Evolutionary conservation across 92 coral and sea anemone species (phyloP), one percentile per base, ranked within the genome.

Genomic region (Zoanthus sociatus): DNA sequence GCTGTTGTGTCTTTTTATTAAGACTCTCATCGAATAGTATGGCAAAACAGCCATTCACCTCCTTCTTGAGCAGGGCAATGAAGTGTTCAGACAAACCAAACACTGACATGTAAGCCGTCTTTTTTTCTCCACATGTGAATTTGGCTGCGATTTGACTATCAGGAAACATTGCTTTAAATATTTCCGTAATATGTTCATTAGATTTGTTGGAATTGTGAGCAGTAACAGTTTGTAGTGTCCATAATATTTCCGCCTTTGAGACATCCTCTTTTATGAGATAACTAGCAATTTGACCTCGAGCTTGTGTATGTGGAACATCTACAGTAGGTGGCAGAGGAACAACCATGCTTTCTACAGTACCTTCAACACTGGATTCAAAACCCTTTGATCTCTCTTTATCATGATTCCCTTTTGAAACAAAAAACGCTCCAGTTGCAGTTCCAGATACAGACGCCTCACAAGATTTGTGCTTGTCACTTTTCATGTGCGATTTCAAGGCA

Each of bases 151-250:
- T 72, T 72, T 72, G 77, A 46, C 77, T 72, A 72, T 72, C 77
- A 33, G 77, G 77, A 46, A 72, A 72, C 77, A 72, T 72, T 72
- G 47, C 77, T 33, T 46, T 42, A 72, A 72, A 42, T 46, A 72
- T 46, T 46, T 72, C 46, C 50, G 47, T 17, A 72, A 72, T 72
- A 72, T 72, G 47, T 72, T 72, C 77, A 72, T 72, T 72, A 42
- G 50, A 72, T 33, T 72, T 72, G 51, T 72, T 33, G 51, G 77
- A 72, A 61, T 13, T 42, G 76, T 88, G 91, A 88, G 91, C 91
- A 30, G 91, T 37, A 71, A 88, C 69, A 50, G 88, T 54, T 32
- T 83, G 91, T 83, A 88, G 70, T 15, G 91, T 88, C 91, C 91
- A 83, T 48, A 88, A 60, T 31, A 88, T 88, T 83, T 88, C 91